Conservation (phyloP, 2,797 vertebrate genomes). For the Sebastes nivosus region DNA sequence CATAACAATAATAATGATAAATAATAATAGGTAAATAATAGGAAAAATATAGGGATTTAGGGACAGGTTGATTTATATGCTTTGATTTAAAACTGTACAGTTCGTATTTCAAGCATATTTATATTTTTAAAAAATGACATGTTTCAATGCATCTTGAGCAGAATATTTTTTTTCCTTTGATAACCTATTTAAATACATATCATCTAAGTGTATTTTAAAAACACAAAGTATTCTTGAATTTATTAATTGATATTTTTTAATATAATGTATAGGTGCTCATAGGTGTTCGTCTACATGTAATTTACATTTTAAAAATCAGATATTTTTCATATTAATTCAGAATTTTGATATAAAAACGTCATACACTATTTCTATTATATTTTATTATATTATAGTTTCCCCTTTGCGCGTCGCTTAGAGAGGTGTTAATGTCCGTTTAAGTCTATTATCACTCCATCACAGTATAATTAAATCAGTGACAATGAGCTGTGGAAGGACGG, state of each 20-base stretch:
- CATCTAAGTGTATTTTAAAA: not conserved
- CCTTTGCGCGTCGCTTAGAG: not conserved
- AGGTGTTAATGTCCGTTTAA: not conserved
- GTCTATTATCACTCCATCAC: not conserved
- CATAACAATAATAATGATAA: not conserved
- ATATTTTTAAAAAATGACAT: not conserved
- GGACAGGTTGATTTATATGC: not conserved
- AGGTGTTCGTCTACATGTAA: accelerated
- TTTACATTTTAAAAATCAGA: not conserved
- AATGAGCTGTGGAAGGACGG: not conserved
- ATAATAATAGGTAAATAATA: too few relatives aligned
- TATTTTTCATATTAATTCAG: not conserved
- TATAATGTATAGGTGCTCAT: not conserved
- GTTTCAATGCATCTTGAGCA: not conserved
- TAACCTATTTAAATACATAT: not conserved
- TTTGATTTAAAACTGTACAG: not conserved
- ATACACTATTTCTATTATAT: not conserved
- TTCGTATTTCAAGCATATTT: not conserved
- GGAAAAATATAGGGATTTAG: not conserved
- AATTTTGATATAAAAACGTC: not conserved
- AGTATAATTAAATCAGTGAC: not conserved
- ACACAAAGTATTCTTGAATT: not conserved
- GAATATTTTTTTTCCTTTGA: accelerated
- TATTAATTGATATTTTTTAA: not conserved
- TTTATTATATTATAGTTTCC: not conserved